These are phyloP conservation scores for Paramormyrops hopkinsi DNA, from an alignment of 2,797 vertebrate species.

Conservation along the genomic window DNA sequence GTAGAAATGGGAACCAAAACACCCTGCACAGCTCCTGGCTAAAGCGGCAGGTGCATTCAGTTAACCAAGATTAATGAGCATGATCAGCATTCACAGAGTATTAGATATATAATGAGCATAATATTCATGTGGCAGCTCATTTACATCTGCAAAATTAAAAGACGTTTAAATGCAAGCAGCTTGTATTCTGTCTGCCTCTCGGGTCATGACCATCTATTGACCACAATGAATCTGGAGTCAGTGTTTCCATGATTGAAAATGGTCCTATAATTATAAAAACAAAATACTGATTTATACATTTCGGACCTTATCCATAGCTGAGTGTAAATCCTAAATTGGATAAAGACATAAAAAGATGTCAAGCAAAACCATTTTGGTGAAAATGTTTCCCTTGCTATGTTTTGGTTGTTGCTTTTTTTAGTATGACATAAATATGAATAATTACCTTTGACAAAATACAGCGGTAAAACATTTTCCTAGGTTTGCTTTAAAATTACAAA, in stretches of 20 bases:
- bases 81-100: background rate
- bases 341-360: background rate
- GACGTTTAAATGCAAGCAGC: background rate
- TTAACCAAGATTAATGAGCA: background rate
- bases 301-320: background rate
- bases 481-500: background rate
- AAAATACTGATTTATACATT: background rate
- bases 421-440: background rate
- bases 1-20: background rate
- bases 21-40: background rate
- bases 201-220: background rate
- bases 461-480: background rate
- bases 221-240: conserved; percentile 3
- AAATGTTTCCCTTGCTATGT: background rate
- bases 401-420: background rate
- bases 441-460: background rate
- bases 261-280: background rate
- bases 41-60: background rate
- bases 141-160: background rate
- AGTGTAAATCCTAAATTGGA: background rate
- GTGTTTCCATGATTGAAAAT: background rate
- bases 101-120: background rate
- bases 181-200: background rate
- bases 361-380: background rate
- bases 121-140: background rate